Percentiles rank a stretch among this genome's conserved stretches.
Evolutionary conservation across 2,797 vertebrate genomes (phyloP).

Genomic region (Diplodus puntazzo): DNA sequence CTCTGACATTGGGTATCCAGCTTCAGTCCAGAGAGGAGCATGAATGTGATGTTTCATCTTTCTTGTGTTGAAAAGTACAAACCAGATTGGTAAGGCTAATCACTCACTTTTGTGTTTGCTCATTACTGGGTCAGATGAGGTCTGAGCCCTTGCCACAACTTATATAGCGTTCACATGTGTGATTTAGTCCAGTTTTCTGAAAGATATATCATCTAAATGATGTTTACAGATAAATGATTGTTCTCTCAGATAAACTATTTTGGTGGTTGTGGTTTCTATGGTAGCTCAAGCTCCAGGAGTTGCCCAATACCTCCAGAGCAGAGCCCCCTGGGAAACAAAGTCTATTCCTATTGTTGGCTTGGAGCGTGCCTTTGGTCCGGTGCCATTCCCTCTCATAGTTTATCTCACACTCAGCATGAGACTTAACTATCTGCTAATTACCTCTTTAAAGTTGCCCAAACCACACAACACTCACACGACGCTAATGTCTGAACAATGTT

Average conservation of each 20-base stretch:
- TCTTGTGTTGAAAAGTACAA: slow-evolving; percentile 53
- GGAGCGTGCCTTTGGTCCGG: slow-evolving; percentile 55
- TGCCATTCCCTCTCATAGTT: slow-evolving; percentile 70
- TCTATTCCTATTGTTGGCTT: slow-evolving; percentile 64
- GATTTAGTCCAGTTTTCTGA: slow-evolving; percentile 53
- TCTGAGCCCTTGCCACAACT: slow-evolving; percentile 29
- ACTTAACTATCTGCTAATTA: slow-evolving; percentile 76
- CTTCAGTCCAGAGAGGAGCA: slow-evolving; percentile 45
- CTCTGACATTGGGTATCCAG: slow-evolving; percentile 50
- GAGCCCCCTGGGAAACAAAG: slow-evolving; percentile 57
- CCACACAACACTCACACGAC: slow-evolving; percentile 66
- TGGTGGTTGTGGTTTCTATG: slow-evolving; percentile 69
- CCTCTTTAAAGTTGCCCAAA: slow-evolving; percentile 73
- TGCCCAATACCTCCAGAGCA: slow-evolving; percentile 64
- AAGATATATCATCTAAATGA: slow-evolving; percentile 58
- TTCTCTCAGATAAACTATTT: slow-evolving; percentile 52
- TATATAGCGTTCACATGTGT: slow-evolving; percentile 34
- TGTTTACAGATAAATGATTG: slow-evolving; percentile 54
- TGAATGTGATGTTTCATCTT: slow-evolving; percentile 48
- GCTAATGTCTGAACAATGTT: slow-evolving; percentile 79
- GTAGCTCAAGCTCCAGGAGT: slow-evolving; percentile 50
- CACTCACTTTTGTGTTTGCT: slow-evolving; percentile 39
- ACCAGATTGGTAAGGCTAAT: slow-evolving; percentile 45
- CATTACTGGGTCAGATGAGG: slow-evolving; percentile 47
- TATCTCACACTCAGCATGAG: slow-evolving; percentile 71